Conservation (phyloP, 2,113 vertebrate species). For the Zosterops borbonicus region DNA sequence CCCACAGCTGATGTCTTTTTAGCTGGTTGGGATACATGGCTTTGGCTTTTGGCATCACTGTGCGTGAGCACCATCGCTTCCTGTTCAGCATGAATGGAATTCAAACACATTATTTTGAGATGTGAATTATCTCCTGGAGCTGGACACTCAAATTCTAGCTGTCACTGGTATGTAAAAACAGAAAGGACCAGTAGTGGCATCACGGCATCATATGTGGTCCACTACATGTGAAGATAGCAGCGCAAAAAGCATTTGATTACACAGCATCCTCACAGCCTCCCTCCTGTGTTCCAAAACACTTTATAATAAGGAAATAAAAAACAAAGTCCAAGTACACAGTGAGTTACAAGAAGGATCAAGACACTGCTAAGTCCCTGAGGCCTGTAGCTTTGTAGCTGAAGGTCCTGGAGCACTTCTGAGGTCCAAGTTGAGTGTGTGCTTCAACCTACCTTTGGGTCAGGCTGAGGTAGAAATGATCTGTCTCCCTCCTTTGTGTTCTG, state of each 20-base stretch:
- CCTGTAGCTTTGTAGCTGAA: not conserved
- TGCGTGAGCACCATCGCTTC: not conserved
- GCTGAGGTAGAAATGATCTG: not conserved
- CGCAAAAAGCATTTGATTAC: not conserved
- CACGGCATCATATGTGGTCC: not conserved
- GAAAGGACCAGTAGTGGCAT: not conserved
- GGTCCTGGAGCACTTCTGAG: not conserved
- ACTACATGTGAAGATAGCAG: not conserved
- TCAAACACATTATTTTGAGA: rapidly evolving
- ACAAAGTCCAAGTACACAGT: not conserved
- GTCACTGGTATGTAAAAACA: not conserved
- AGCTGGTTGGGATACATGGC: not conserved
- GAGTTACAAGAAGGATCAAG: not conserved
- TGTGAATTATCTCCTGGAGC: not conserved
- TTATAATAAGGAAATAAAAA: not conserved
- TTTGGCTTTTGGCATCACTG: not conserved
- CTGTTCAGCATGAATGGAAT: not conserved
- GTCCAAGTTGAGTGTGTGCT: not conserved
- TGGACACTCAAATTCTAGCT: not conserved
- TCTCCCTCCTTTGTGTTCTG: not conserved
- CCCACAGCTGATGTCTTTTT: not conserved
- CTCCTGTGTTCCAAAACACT: not conserved
- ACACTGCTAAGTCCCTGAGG: not conserved
- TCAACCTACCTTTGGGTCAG: not conserved
- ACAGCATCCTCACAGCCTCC: not conserved